Evolutionary conservation across 2,797 vertebrate species (phyloP), one percentile per base, ranked within the genome.

Genomic region (Argya squamiceps): DNA sequence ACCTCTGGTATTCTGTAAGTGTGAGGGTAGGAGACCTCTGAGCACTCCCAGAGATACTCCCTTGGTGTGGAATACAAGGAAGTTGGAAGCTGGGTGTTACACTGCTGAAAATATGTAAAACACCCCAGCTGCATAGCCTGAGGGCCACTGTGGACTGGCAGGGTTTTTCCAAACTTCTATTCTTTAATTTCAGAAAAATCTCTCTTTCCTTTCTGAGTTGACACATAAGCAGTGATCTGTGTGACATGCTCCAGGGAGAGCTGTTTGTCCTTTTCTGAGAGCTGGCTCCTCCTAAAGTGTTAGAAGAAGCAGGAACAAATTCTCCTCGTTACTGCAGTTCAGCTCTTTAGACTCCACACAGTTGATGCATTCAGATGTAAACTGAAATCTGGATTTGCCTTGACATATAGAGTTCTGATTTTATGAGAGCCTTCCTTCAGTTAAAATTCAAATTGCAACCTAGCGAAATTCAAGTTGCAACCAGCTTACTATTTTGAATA

Each of bases 311-410:
- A 6, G 55, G 58, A 87, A 50, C 56, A 65, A 60, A n/a, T 52
- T 77, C 56, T 78, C 52, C 34, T 49, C 4, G 0, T 73, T 65
- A 49, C 21, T 34, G 67, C 2, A 0, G 18, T 79, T 77, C 52
- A 71, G 30, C 29, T 80, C 1, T 0, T 47, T 73, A n/a, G 18
- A 32, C 39, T 93, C 13, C 58, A 53, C 34, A 49, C 36, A 50
- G 16, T 6, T 50, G 15, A 65, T 41, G 34, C 44, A 34, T 79
- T 79, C 77, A 73, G 39, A 47, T 50, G n/a, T 73, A 73, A 86
- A 84, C n/a, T 79, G 81, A 87, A 84, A 84, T 46, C 43, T 71
- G 59, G 81, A 43, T 84, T 92, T 92, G 20, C 50, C 50, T 75
- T 22, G 21, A 73, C 7, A 8, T 20, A 58, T 0, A 36, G 37